Base-by-base conservation (phyloP, 2,797 vertebrate species). In the Amazonetta brasiliensis region DNA sequence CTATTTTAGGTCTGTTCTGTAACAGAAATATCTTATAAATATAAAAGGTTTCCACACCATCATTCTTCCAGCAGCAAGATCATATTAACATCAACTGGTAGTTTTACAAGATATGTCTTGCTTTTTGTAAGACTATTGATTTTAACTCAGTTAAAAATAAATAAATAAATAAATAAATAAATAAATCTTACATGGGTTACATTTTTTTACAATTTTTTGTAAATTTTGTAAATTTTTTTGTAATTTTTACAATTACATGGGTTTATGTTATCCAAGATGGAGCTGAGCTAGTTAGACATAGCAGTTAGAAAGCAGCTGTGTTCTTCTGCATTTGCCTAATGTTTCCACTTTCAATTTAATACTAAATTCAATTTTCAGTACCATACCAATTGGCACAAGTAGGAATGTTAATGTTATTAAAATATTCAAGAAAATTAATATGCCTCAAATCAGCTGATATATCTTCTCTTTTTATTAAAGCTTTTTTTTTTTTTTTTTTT, bases 21-120 rank as follows among this genome's bases (percentile, higher is more conserved):
- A 89, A 71, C 25, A 87, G 56, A 91, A 94, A 87, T 89, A 89
- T 46, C 30, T 79, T 63, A 92, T 66, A 81, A 94, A 89, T 62
- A 81, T 41, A 84, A 93, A 82, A 79, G 19, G 8, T 79, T 87
- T 91, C 56, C 30, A 76, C 39, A 82, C 43, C 17, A 44, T 76
- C 35, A 83, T 60, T 31, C 21, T 77, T 91, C 43, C 25, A 80
- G 43, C 23, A 59, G 72, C 67, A 85, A 85, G 52, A 59, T 76
- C 11, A 43, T 82, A 43, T 89, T 87, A 89, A 91, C 95, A 87
- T 79, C 59, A 83, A 77, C 43, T 23, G n/a, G 4, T 25, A 41
- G 55, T 79, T 94, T 87, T 91, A 35, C 30, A 89, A 59, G 37
- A 71, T 12, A 1, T 21, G 3, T 64, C 48, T 77, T 71, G 17